phyloP scores from a whole-genome alignment of 53 echinoderm and acorn worm species.

The Temnopleurus reevesii region DNA sequence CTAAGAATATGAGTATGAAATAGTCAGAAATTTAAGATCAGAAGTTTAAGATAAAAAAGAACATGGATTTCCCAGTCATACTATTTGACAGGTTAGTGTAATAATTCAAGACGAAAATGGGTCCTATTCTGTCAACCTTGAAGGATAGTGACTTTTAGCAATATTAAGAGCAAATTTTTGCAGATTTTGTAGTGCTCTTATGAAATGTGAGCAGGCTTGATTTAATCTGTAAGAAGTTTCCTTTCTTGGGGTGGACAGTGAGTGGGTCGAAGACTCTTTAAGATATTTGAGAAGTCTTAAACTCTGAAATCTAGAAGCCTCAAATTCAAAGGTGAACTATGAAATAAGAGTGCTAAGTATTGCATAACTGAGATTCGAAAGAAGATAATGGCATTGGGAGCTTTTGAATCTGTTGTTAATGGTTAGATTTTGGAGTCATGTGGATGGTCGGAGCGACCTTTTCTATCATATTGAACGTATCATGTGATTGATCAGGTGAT shows the following conservation, averaged over 20 bases:
- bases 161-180: slow-evolving; percentile 1
- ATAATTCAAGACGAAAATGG: background rate
- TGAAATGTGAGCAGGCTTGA: slow-evolving; percentile 19
- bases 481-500: background rate
- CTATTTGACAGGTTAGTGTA: slow-evolving; percentile 30
- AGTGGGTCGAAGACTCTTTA: background rate
- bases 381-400: slow-evolving; percentile 1
- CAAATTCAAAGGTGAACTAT: background rate
- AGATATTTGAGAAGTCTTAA: slow-evolving; percentile 37
- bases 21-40: too few relatives aligned
- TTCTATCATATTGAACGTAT: background rate
- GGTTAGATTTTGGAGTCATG: background rate
- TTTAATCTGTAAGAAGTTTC: slow-evolving; percentile 2
- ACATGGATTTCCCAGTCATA: too few relatives aligned
- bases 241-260: background rate
- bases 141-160: background rate
- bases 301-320: slow-evolving; percentile 36
- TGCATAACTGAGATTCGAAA: slow-evolving; percentile 40
- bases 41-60: too few relatives aligned
- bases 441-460: background rate
- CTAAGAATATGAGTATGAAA: too few relatives aligned
- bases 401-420: background rate
- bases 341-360: slow-evolving; percentile 43
- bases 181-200: background rate
- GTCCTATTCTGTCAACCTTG: slow-evolving; percentile 4